Conservation (phyloP, 2,888 invertebrate genomes). For the Andrena dorsata region DNA sequence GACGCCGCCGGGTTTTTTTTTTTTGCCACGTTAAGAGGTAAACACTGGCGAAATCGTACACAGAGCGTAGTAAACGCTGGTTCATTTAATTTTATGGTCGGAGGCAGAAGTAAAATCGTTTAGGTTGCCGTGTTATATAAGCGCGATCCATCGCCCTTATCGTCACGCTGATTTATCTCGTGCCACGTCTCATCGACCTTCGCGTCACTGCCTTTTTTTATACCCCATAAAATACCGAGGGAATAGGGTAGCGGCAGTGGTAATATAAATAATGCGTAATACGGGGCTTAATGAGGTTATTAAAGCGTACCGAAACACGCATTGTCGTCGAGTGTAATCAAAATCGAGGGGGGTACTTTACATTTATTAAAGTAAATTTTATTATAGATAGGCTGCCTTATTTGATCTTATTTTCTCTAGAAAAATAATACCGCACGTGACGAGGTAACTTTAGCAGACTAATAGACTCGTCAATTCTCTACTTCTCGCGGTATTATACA, state of each 20-base stretch:
- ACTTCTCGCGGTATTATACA: constrained; percentile 28
- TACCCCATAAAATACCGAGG: constrained; percentile 31
- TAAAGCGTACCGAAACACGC: constrained; percentile 5
- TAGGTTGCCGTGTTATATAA: constrained; percentile 1
- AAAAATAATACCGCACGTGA: background rate
- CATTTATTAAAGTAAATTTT: constrained; percentile 1
- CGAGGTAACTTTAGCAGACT: background rate
- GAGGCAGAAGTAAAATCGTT: constrained; percentile 39
- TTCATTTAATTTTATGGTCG: constrained; percentile 48
- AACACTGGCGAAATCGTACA: background rate
- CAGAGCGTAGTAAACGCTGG: constrained; percentile 12
- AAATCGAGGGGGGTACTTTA: background rate
- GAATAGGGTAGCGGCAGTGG: background rate
- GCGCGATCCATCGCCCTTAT: constrained; percentile 29
- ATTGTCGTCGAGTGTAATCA: constrained; percentile 9
- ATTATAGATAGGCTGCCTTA: background rate
- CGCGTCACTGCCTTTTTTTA: constrained; percentile 23
- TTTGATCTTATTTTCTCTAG: background rate
- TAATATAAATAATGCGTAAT: constrained; percentile 18
- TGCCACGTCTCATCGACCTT: constrained; percentile 22
- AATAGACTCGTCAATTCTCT: constrained; percentile 7
- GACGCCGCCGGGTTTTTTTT: constrained; percentile 13
- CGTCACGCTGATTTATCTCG: constrained; percentile 49
- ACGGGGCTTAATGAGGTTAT: constrained; percentile 8
- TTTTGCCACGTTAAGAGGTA: constrained; percentile 1